Base-by-base conservation (phyloP, 2,797 vertebrate species). In the Novumbra hubbsi region DNA sequence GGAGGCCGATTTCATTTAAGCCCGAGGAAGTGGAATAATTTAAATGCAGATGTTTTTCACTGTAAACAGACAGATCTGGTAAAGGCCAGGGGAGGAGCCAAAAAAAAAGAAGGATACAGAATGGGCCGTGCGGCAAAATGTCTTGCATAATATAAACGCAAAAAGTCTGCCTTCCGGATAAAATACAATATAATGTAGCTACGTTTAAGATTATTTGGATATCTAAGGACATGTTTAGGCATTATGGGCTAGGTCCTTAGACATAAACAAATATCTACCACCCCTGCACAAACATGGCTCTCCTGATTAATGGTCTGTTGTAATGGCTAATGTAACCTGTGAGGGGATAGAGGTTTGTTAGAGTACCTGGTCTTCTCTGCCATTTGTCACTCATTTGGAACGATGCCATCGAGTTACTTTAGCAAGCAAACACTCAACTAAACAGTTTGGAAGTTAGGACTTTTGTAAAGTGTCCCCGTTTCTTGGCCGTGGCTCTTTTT, bases 21-120 rank as follows among this genome's bases (percentile, higher is more conserved):
- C 92, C 92, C 80, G 90, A 84, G 92, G 92, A 94, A 93, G 90
- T 88, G 84, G 91, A 94, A 93, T 95, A 90, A 91, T 93, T 94
- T 92, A 90, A 93, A 92, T 94, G 92, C 94, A 94, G 93, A 94
- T 94, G 92, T 93, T 93, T 93, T 91, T 93, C 91, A 94, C 92
- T 91, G 91, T 92, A 90, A 93, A 91, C 92, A 93, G 90, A 80
- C 86, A 72, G 66, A 89, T 88, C 73, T 81, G 85, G 81, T 81
- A 62, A 81, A 75, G 83, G 81, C 78, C 84, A 88, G 86, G 83
- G 74, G 66, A 68, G 32, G 62, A 16, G 27, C 21, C 84, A 88
- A 87, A 83, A 74, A 65, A 60, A 30, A 27, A 7, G 27, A 28
- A 15, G 55, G 76, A 81, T 69, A 48, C 77, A 64, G 78, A 80